Evolutionary conservation across 1,140 invertebrate genomes (phyloP), one percentile per base, ranked within the genome.

Genomic region (Leptestheria dahalacensis): DNA sequence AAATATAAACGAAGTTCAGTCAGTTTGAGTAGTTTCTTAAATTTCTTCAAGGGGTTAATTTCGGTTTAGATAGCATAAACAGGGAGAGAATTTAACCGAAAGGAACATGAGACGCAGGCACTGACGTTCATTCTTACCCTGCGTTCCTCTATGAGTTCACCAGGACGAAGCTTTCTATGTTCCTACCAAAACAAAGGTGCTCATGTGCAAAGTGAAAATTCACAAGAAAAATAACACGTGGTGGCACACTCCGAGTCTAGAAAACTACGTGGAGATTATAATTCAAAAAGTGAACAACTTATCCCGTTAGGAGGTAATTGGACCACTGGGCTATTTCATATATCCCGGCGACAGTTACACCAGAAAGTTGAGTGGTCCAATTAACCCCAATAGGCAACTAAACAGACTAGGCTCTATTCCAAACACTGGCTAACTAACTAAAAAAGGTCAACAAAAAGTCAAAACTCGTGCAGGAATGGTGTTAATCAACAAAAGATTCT

Each of bases 71-170:
- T 48, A 58, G 18, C 24, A 20, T 47, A 21, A 23, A 21, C n/a
- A 48, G 2, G 25, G 11, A 55, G 28, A 25, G 18, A 51, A 55
- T 29, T 55, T 11, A 55, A 55, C 1, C 10, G 18, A 28, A 21
- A 28, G 15, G 25, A 26, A 55, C 4, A 11, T 33, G 41, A 58
- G 47, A 48, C 24, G 46, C 48, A 53, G n/a, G 49, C 48, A 59
- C 29, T 28, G n/a, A n/a, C 25, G 12, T 48, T n/a, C 29, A 23
- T 18, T 74, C 85, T 91, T 88, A 92, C 88, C 88, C 88, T 89
- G 78, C 83, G 86, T 70, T 92, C 88, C 77, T 91, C 88, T 72
- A 87, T 71, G 74, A 91, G 84, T 79, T 92, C 88, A 73, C 88
- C 88, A 63, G 88, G 88, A 69, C 88, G 86, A 75, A 91, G 84